Base-by-base conservation (phyloP, 2,113 vertebrate species). In the Phoenicopterus ruber region DNA sequence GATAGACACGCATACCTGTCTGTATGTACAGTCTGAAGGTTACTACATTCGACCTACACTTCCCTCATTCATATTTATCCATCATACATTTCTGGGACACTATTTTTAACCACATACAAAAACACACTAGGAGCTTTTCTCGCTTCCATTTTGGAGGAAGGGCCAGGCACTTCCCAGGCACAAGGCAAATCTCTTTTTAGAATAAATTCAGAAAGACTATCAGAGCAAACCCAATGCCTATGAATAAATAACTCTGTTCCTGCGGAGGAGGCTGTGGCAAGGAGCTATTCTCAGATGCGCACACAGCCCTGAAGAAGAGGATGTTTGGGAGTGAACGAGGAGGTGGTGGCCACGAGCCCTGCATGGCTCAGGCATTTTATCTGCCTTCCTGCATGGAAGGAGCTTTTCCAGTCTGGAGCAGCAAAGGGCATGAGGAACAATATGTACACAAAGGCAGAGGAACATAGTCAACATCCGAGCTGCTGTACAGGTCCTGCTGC, bases 241-340 rank as follows among this genome's bases (percentile, higher is more conserved):
- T 83, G 95, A 95, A 94, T 96, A 96, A 96, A 78, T 90, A 88
- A 73, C 34, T 21, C 66, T 29, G 74, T 59, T 94, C 82, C 92
- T 78, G 82, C 2, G 0, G 82, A 94, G 76, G 95, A 96, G 73
- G 76, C 83, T 46, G 61, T 81, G 77, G 79, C 65, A 82, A 18
- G 61, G 65, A 90, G 80, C 86, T 94, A 72, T 96, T 97, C 90
- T 88, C 80, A 94, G 90, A 52, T 0, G 5, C 0, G 10, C 63
- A 19, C 79, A 31, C n/a, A 88, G 67, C 54, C 82, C 61, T 0
- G 0, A 62, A 57, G 63, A 76, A 61, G 50, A 90, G 57, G 31
- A 40, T 59, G 29, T 44, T 94, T 55, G 28, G 77, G 61, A 95
- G 65, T 32, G 54, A 94, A 91, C 3, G 29, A 79, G 13, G 29